Evolutionary conservation across 2,113 vertebrate genomes (phyloP).

Genomic region (Heteronetta atricapilla): DNA sequence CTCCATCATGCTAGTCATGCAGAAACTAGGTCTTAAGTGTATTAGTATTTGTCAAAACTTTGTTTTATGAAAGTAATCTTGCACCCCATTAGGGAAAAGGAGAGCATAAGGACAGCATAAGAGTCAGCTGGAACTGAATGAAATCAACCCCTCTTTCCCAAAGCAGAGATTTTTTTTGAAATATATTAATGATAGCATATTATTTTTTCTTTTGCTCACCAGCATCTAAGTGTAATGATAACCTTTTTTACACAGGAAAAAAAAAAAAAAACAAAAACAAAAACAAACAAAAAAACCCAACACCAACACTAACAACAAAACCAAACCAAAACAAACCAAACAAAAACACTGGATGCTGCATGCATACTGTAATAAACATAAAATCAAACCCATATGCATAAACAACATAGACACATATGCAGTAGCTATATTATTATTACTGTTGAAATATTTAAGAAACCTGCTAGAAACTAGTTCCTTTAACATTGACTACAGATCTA

Average conservation of each 20-base stretch:
- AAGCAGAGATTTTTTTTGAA: neutral
- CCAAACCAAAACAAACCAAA: too few relatives aligned
- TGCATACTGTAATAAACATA: neutral
- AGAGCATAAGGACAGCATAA: neutral
- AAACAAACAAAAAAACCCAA: too few relatives aligned
- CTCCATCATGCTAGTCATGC: neutral
- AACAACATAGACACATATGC: neutral
- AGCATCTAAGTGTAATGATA: neutral
- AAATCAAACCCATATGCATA: neutral
- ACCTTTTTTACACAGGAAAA: neutral
- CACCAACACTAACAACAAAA: too few relatives aligned
- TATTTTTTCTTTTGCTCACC: neutral
- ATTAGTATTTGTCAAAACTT: neutral
- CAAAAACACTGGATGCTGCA: neutral
- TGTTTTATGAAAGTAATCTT: neutral
- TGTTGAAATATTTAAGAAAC: neutral
- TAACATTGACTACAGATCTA: neutral
- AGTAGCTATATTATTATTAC: neutral
- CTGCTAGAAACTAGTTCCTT: neutral
- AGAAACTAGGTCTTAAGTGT: neutral
- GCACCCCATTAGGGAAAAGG: neutral
- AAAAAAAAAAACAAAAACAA: too few relatives aligned
- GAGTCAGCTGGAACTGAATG: neutral
- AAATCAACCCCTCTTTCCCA: neutral
- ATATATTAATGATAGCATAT: neutral